phyloP scores from a whole-genome alignment of 1,140 invertebrate genomes.

The Drosophila truncata region DNA sequence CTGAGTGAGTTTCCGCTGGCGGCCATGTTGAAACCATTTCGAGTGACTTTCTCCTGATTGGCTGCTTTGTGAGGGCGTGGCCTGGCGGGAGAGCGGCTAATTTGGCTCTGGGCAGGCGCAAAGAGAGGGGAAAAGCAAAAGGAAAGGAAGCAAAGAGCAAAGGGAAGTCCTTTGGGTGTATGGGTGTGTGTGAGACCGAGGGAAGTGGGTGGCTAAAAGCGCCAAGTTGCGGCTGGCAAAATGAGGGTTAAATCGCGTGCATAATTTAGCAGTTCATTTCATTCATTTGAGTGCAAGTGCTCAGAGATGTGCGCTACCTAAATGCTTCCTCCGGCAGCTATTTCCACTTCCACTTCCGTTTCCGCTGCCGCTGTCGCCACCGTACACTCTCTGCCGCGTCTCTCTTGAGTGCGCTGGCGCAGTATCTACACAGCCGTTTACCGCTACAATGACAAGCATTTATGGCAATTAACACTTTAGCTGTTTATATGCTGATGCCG shows the following conservation, averaged over 20 bases:
- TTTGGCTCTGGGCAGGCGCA: slow-evolving; percentile 18
- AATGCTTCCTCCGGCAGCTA: slow-evolving; percentile 34
- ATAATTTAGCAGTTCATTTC: slow-evolving; percentile 85
- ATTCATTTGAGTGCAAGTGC: slow-evolving; percentile 82
- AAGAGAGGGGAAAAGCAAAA: slow-evolving; percentile 12
- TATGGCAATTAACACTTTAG: slow-evolving; percentile 86
- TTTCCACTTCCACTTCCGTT: slow-evolving; percentile 26
- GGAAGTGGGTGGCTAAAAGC: slow-evolving; percentile 11
- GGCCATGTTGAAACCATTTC: slow-evolving; percentile 79
- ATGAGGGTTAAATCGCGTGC: slow-evolving; percentile 84
- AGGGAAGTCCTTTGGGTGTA: background rate
- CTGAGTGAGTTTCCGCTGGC: slow-evolving; percentile 49
- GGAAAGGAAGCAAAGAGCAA: background rate
- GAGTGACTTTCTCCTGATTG: slow-evolving; percentile 54
- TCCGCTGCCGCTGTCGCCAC: slow-evolving; percentile 4
- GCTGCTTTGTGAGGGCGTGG: slow-evolving; percentile 62
- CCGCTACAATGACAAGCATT: slow-evolving; percentile 85
- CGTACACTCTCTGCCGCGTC: slow-evolving; percentile 16
- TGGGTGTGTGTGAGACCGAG: background rate
- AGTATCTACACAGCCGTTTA: slow-evolving; percentile 82
- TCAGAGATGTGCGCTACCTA: slow-evolving; percentile 63
- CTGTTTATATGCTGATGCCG: slow-evolving; percentile 82
- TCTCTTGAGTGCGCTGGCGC: slow-evolving; percentile 60
- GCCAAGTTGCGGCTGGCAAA: slow-evolving; percentile 62
- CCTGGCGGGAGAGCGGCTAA: slow-evolving; percentile 4